phyloP scores from a whole-genome alignment of 2,113 vertebrate species.

The Oryzias celebensis region DNA sequence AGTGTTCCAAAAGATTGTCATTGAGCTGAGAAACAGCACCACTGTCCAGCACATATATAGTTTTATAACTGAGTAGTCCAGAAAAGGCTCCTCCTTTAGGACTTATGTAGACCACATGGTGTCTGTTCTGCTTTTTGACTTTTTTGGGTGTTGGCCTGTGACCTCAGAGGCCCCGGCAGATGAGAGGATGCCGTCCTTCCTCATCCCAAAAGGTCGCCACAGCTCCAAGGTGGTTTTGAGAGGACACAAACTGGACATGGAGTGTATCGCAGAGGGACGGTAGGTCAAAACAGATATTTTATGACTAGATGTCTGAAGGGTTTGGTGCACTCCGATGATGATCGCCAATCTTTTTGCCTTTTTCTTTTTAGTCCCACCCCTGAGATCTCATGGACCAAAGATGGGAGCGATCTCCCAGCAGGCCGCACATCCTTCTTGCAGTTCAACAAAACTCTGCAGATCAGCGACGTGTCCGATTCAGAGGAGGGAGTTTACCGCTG shows the following conservation, averaged over 20 bases:
- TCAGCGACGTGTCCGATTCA: constrained; percentile 85
- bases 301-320: constrained; percentile 3
- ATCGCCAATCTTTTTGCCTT: constrained; percentile 5
- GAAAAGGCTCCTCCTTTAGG: background rate
- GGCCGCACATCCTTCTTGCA: constrained; percentile 83
- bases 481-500: constrained; percentile 94
- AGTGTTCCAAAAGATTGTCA: too few species aligned
- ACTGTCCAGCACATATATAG: constrained; percentile 2
- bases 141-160: constrained; percentile 27
- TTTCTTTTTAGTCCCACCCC: constrained; percentile 85
- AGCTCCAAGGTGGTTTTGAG: constrained; percentile 89
- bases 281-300: constrained; percentile 74
- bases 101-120: background rate
- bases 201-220: constrained; percentile 82
- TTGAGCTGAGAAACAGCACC: background rate
- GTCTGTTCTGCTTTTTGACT: constrained; percentile 4
- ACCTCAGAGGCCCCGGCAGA: constrained; percentile 81
- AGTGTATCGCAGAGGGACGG: constrained; percentile 96
- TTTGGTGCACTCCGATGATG: constrained; percentile 16
- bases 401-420: constrained; percentile 84
- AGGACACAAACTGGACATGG: constrained; percentile 88
- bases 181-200: constrained; percentile 86
- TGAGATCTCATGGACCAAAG: constrained; percentile 87
- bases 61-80: background rate
- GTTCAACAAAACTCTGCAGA: constrained; percentile 90